Base-by-base conservation (phyloP, 2,797 vertebrate species). In the Pangasius krempfi region DNA sequence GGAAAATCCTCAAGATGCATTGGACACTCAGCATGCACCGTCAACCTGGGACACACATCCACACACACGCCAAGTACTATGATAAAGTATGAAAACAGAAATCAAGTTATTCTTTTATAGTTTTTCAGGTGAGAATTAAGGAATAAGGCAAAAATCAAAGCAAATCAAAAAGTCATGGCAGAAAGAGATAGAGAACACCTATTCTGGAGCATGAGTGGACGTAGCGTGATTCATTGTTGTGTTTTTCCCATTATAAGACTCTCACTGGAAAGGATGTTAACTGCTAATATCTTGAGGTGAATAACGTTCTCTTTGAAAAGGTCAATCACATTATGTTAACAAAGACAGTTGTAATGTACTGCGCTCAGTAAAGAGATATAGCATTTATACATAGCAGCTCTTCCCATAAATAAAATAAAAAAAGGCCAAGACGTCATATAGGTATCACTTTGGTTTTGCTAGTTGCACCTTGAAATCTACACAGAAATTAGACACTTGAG, bases 1-100 rank as follows among this genome's bases (percentile, higher is more conserved):
- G 99, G 99, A 94, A 99, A 99, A 94, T 99, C 99, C 94, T 99
- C 99, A 94, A 99, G 97, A 94, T 99, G 99, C 99, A 99, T 99
- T 68, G 99, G 99, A 93, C 99, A 99, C 96, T 99, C 99, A 70
- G 99, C 99, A 95, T 99, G 98, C 91, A 99, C 98, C 87, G 99
- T 99, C 94, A 99, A 98, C 96, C 99, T 99, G 94, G 90, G 13
- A 58, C 50, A 84, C 80, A 79, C n/a, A 70, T 25, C 79, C 58
- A 87, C 62, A 88, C 54, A 73, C 58, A 54, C 9, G 22, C 5
- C 25, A 16, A 88, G 20, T 75, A 18, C 52, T 10, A 44, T 0
- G 2, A 30, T n/a, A n/a, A 16, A 44, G 44, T 13, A 6, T 13
- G 30, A 37, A 80, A 16, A 79, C 10, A 80, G 8, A 60, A 60